These are phyloP conservation scores for Dichetophora obliterata DNA, from an alignment of 2,888 invertebrate species.

Conservation along the genomic window DNA sequence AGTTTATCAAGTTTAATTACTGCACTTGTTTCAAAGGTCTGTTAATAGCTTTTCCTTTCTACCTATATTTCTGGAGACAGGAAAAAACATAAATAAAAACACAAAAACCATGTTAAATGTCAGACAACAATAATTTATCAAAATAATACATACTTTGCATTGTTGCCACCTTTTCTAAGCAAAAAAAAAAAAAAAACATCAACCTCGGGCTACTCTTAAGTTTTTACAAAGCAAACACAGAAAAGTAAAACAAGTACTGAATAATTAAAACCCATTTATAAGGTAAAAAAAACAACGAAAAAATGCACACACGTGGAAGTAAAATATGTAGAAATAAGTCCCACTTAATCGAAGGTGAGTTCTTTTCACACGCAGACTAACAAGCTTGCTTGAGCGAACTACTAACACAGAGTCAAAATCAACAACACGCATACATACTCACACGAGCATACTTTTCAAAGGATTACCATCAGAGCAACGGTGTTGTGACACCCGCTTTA, in stretches of 20 bases:
- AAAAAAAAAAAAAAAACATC: not conserved
- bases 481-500: not conserved
- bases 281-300: not conserved
- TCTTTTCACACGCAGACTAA: not conserved
- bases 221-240: not conserved
- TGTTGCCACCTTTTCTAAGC: too few relatives aligned
- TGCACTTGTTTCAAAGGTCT: too few relatives aligned
- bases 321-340: not conserved
- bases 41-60: too few relatives aligned
- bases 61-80: too few relatives aligned
- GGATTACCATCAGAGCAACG: too few relatives aligned
- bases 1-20: too few relatives aligned
- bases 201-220: too few relatives aligned
- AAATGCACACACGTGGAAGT: not conserved
- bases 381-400: too few relatives aligned
- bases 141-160: not conserved
- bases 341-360: slow-evolving; percentile 14
- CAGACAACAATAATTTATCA: not conserved
- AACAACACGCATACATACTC: not conserved
- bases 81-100: not conserved
- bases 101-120: not conserved
- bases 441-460: too few relatives aligned
- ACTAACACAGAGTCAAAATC: not conserved
- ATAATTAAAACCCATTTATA: not conserved
- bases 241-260: not conserved